These are phyloP conservation scores for Sarotherodon lohbergeri DNA, from an alignment of 2,113 vertebrate species.

Conservation along the genomic window DNA sequence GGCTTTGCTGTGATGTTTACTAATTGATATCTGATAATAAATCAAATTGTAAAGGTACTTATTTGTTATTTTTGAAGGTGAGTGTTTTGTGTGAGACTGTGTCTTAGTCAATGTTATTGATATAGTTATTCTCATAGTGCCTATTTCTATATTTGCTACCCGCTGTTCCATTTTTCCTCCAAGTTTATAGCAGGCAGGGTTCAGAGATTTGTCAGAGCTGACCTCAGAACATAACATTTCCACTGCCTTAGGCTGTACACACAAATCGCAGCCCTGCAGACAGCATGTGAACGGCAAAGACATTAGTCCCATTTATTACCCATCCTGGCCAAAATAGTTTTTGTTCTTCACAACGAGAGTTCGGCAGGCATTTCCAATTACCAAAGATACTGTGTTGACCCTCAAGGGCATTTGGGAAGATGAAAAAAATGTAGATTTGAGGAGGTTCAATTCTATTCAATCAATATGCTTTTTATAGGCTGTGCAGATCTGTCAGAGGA, in stretches of 20 bases:
- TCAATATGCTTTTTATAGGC: constrained; percentile 60
- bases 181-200: constrained; percentile 6
- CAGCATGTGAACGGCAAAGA: constrained; percentile 33
- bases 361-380: constrained; percentile 48
- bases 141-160: constrained; percentile 25
- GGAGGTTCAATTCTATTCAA: constrained; percentile 31
- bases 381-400: constrained; percentile 56
- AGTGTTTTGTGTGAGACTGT: background rate
- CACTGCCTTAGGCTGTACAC: constrained; percentile 36
- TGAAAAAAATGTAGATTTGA: constrained; percentile 62
- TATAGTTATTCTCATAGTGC: constrained; percentile 33
- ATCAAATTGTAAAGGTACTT: background rate
- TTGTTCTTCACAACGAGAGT: constrained; percentile 52
- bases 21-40: background rate
- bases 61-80: constrained; percentile 2
- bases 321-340: constrained; percentile 45
- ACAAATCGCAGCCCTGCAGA: constrained; percentile 32
- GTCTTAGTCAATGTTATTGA: constrained; percentile 39
- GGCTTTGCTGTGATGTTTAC: background rate
- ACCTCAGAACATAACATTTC: constrained; percentile 52
- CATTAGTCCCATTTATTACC: constrained; percentile 58
- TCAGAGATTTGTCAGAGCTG: constrained; percentile 52
- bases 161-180: constrained; percentile 18
- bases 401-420: constrained; percentile 41
- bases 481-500: constrained; percentile 26